Evolutionary conservation across 1,140 invertebrate genomes (phyloP).

Genomic region (Eufriesea mexicana): DNA sequence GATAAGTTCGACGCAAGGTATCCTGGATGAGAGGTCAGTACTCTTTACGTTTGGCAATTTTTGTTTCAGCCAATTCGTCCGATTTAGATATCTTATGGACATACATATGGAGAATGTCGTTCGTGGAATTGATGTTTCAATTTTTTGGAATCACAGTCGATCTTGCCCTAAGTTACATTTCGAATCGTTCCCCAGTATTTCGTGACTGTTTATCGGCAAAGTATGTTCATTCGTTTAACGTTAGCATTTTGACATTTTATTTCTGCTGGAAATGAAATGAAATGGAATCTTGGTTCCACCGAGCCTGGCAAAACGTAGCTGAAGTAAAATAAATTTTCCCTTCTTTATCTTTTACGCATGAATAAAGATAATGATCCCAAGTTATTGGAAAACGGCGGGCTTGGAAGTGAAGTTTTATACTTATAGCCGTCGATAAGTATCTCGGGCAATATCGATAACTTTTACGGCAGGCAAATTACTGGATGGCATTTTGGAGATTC

Average conservation of each 20-base stretch:
- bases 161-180: no score
- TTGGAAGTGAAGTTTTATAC: constrained; percentile 40
- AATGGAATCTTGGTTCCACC: neutral
- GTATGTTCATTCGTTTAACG: no score
- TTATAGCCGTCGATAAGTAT: constrained; percentile 52
- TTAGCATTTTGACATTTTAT: neutral
- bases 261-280: neutral
- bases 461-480: constrained; percentile 52
- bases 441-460: constrained; percentile 63
- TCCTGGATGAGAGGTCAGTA: no score
- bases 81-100: no score
- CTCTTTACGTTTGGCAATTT: no score
- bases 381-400: constrained; percentile 24
- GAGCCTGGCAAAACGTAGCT: neutral
- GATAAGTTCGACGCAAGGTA: no score
- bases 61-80: no score
- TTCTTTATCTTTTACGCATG: constrained; percentile 54
- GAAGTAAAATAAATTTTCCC: constrained; percentile 44
- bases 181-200: no score
- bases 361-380: constrained; percentile 51
- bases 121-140: no score
- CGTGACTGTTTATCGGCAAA: no score
- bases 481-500: constrained; percentile 29
- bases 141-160: no score
- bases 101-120: no score